A percentile compares a stretch with the other conserved stretches of the same genome.
Evolutionary conservation across 2,888 invertebrate genomes (phyloP).

Genomic region (Tribolium freemani): DNA sequence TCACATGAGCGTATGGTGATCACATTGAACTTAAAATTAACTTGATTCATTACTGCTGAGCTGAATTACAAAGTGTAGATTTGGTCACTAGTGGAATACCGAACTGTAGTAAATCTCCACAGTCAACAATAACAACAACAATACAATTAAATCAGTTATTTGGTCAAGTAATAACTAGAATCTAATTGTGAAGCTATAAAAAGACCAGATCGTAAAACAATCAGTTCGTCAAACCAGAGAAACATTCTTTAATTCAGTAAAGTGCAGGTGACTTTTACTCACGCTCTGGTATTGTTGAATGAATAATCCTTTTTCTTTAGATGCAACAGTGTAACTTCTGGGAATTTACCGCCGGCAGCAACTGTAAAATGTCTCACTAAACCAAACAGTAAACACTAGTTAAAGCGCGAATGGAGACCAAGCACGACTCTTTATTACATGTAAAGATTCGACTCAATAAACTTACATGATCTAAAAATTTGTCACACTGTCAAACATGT

Average conservation of each 20-base stretch:
- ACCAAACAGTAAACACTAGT: conserved; percentile 13
- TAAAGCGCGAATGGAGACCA: conserved; percentile 7
- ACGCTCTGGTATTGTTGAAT: neutral
- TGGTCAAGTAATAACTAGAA: neutral
- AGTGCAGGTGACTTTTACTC: neutral
- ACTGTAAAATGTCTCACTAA: conserved; percentile 10
- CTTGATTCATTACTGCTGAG: neutral
- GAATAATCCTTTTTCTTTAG: neutral
- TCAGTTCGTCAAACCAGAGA: neutral
- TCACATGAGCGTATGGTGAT: conserved; percentile 29
- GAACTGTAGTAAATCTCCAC: neutral
- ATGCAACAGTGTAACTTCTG: neutral
- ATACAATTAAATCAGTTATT: conserved; percentile 13
- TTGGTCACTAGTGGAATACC: neutral
- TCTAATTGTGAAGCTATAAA: neutral
- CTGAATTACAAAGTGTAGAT: neutral
- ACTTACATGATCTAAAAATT: conserved; percentile 32
- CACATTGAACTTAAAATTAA: conserved; percentile 26
- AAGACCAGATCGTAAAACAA: neutral
- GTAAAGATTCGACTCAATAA: conserved; percentile 27
- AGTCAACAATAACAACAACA: conserved; percentile 20
- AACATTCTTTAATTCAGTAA: neutral
- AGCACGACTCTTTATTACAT: conserved; percentile 7
- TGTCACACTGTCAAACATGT: conserved; percentile 35
- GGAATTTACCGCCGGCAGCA: conserved; percentile 6